Evolutionary conservation across 2,113 vertebrate species (phyloP).

Genomic region (Xiphophorus hellerii): DNA sequence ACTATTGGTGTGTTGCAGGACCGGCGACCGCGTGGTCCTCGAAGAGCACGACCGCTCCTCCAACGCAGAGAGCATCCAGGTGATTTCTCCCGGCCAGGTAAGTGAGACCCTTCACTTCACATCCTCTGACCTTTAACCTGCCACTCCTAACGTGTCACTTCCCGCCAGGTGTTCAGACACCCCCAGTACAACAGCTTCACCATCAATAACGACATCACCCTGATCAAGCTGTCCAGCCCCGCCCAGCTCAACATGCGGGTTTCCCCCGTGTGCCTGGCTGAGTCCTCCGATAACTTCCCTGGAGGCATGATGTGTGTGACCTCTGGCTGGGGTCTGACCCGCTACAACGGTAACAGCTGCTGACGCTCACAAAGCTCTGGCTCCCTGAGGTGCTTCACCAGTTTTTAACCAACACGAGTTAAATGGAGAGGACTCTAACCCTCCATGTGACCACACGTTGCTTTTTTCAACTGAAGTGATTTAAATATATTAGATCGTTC

Average conservation of each 20-base stretch:
- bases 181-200: conserved; percentile 76
- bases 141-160: background rate
- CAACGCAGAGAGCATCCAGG: conserved; percentile 73
- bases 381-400: background rate
- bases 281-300: conserved; percentile 66
- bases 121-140: background rate
- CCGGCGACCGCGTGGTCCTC: conserved; percentile 81
- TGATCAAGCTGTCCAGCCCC: conserved; percentile 81
- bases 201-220: conserved; percentile 81
- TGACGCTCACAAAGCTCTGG: background rate
- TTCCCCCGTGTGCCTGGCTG: conserved; percentile 83
- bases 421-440: too few species aligned
- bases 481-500: too few species aligned
- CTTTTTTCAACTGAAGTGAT: too few species aligned
- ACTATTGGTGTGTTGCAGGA: conserved; percentile 65
- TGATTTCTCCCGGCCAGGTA: conserved; percentile 80
- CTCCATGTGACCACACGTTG: too few species aligned
- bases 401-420: background rate
- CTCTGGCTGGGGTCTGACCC: background rate
- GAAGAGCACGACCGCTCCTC: conserved; percentile 84
- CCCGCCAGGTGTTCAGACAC: conserved; percentile 81
- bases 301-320: conserved; percentile 81
- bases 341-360: background rate
- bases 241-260: conserved; percentile 66
- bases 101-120: fast-evolving